These are phyloP conservation scores for Poeciliopsis occidentalis DNA, from an alignment of 2,113 vertebrate genomes.

Conservation along the genomic window DNA sequence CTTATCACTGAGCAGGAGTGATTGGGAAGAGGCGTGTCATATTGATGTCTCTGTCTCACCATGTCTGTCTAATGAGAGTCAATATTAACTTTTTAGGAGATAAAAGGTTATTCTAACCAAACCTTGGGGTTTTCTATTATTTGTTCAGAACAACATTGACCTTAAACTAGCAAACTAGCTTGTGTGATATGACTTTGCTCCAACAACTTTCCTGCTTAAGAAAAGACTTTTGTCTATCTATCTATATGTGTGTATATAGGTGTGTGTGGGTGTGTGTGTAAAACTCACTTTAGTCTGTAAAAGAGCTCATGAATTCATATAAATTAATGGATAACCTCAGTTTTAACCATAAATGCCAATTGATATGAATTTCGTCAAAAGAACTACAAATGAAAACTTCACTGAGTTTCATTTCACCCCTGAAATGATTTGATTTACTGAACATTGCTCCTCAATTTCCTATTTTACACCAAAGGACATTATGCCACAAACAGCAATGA, in stretches of 20 bases:
- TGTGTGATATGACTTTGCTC: not conserved
- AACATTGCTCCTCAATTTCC: no score
- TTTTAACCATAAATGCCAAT: not conserved
- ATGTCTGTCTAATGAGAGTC: slow-evolving; percentile 50
- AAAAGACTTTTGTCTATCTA: not conserved
- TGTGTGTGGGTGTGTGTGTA: not conserved
- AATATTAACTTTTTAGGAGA: slow-evolving; percentile 63
- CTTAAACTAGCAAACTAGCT: slow-evolving; percentile 24
- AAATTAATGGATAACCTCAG: not conserved
- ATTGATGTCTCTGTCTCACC: slow-evolving; percentile 14
- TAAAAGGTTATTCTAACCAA: slow-evolving; percentile 36
- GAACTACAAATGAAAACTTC: not conserved
- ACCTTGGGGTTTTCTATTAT: not conserved
- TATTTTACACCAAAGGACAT: not conserved
- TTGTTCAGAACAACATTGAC: slow-evolving; percentile 9
- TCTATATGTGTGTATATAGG: not conserved
- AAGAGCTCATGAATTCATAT: not conserved
- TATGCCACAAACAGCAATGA: not conserved
- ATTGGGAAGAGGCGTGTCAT: slow-evolving; percentile 66
- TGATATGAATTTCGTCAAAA: not conserved
- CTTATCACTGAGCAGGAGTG: slow-evolving; percentile 64
- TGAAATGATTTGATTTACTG: no score
- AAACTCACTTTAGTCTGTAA: not conserved
- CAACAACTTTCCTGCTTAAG: not conserved
- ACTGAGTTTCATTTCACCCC: no score